Evolutionary conservation across 2,797 vertebrate species (phyloP).

Genomic region (Pygocentrus nattereri): DNA sequence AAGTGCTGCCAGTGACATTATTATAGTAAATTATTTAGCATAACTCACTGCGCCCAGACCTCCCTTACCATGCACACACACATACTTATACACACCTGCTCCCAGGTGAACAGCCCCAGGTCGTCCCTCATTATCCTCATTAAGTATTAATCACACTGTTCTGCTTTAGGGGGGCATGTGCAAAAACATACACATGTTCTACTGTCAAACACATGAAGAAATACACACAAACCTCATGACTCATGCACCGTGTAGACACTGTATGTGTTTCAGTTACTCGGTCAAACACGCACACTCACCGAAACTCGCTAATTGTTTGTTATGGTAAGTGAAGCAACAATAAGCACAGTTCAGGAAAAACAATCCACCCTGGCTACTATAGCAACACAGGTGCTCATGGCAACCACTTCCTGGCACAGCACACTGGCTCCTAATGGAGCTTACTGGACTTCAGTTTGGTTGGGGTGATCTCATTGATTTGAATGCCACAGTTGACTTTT

Average conservation of each 20-base stretch:
- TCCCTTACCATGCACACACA: slow-evolving; percentile 12
- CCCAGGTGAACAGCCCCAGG: slow-evolving; percentile 67
- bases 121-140: slow-evolving; percentile 67
- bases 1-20: background rate
- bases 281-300: slow-evolving; percentile 21
- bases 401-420: slow-evolving; percentile 49
- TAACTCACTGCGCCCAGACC: background rate
- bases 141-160: slow-evolving; percentile 68
- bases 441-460: slow-evolving; percentile 34
- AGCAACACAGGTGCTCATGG: slow-evolving; percentile 61
- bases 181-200: background rate
- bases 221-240: background rate
- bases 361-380: slow-evolving; percentile 61
- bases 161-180: slow-evolving; percentile 30
- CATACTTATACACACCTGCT: slow-evolving; percentile 53
- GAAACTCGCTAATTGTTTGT: slow-evolving; percentile 45
- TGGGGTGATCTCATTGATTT: slow-evolving; percentile 31
- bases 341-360: slow-evolving; percentile 62
- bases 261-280: slow-evolving; percentile 36
- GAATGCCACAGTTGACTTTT: slow-evolving; percentile 23
- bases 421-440: slow-evolving; percentile 44
- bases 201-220: background rate
- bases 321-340: slow-evolving; percentile 43
- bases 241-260: background rate
- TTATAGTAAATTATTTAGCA: background rate